Conservation (phyloP, 2,797 vertebrate species). For the Myotis pilosus region DNA sequence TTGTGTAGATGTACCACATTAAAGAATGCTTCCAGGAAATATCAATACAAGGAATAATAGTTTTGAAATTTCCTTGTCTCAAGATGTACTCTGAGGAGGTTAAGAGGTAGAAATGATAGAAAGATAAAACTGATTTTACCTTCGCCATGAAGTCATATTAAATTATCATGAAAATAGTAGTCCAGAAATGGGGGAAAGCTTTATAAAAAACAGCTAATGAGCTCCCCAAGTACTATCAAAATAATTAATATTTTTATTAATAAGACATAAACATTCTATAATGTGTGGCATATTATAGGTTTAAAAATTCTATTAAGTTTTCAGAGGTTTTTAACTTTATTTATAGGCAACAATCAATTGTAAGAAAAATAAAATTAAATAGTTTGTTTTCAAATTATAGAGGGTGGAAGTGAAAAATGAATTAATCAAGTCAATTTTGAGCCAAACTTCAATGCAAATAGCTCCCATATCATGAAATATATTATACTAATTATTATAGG, state of each 20-base stretch:
- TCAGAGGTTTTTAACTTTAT: neutral
- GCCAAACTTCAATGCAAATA: neutral
- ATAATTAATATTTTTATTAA: neutral
- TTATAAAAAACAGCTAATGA: neutral
- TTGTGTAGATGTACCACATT: no score
- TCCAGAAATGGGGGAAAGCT: neutral
- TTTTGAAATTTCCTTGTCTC: neutral
- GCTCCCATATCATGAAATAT: neutral
- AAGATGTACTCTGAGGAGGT: neutral
- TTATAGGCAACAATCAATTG: neutral
- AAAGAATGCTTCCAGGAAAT: neutral
- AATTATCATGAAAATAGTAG: neutral
- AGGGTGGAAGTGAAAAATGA: neutral
- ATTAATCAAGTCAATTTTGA: neutral
- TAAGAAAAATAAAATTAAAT: conserved; percentile 21
- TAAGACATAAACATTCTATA: neutral
- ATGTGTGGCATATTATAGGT: neutral
- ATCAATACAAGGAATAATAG: neutral
- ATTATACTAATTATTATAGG: neutral
- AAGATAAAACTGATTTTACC: conserved; percentile 36
- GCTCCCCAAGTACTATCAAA: neutral
- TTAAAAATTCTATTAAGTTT: neutral
- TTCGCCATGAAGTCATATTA: neutral
- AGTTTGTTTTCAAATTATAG: neutral
- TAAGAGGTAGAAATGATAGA: neutral